phyloP scores from a whole-genome alignment of 2,797 vertebrate species.

The Cirrhinus molitorella region DNA sequence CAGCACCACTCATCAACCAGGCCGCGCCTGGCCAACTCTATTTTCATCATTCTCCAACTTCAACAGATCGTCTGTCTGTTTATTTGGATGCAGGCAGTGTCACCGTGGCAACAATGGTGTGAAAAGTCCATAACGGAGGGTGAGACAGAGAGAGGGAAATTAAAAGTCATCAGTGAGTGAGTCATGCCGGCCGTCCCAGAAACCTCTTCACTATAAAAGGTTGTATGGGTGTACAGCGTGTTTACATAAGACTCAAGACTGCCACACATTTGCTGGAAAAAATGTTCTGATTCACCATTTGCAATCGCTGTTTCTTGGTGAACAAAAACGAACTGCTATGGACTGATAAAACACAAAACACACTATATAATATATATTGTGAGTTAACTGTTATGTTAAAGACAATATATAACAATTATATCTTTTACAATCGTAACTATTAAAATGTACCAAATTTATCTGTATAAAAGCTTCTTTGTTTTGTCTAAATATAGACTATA shows the following conservation, averaged over 20 bases:
- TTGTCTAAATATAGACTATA: constrained; percentile 17
- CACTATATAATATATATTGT: not conserved
- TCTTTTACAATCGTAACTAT: not conserved
- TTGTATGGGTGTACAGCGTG: constrained; percentile 22
- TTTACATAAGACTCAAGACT: constrained; percentile 12
- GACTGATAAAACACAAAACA: not conserved
- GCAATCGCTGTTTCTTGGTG: not conserved
- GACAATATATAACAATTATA: not conserved
- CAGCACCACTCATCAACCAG: constrained; percentile 21
- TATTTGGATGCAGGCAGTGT: constrained; percentile 71
- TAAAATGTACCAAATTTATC: not conserved
- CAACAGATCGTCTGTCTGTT: constrained; percentile 65
- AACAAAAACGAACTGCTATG: not conserved
- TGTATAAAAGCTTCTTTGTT: not conserved
- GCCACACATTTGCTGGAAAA: constrained; percentile 9
- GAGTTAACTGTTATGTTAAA: not conserved
- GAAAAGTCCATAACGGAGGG: constrained; percentile 63
- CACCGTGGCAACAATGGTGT: constrained; percentile 67
- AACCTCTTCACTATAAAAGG: constrained; percentile 53
- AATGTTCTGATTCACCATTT: not conserved
- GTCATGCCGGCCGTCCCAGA: constrained; percentile 52
- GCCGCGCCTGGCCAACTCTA: not conserved
- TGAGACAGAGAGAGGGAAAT: constrained; percentile 66
- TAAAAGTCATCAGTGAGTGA: constrained; percentile 67
- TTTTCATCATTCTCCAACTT: constrained; percentile 48